Base-by-base conservation (phyloP, 2,888 invertebrate species). In the Ceraclea dissimilis region DNA sequence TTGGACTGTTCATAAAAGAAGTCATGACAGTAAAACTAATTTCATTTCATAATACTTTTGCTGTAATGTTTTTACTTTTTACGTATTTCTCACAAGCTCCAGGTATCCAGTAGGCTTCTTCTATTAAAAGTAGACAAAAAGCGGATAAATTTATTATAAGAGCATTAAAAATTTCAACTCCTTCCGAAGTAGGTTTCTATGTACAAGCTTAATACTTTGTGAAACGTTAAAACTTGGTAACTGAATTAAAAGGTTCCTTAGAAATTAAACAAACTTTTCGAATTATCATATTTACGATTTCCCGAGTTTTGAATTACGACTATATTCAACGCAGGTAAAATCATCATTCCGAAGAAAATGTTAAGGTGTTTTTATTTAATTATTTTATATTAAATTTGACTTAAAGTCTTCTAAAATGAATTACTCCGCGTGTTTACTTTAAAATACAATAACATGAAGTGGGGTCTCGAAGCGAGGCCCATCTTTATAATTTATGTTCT, bases 221-320 rank as follows among this genome's bases (percentile, higher is more conserved):
- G 16, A 39, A 39, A 39, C 16, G 39, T 16, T 39, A 39, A 39
- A 39, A 39, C n/a, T 39, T 39, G 39, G n/a, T 16, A 39, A 39
- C 39, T n/a, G 39, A 39, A 39, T 39, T 39, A 39, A 39, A 39
- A 39, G 39, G 39, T 39, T 39, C 39, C 39, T 39, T 39, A 16
- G 16, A 39, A 39, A 39, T 39, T 39, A 39, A n/a, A 39, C 39
- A 39, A 39, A 39, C n/a, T 39, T 39, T 39, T 13, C 39, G 39
- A 39, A 39, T 39, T 39, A 39, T 39, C 39, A 39, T 39, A 39
- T 39, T 39, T 39, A 39, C 39, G 39, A 39, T 39, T 39, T 39
- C 39, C 39, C 39, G n/a, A 39, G 39, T 39, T 39, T 39, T 39
- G 39, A 39, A 16, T 39, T 39, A 39, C 39, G 39, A 39, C 39